Conservation (phyloP, 2,888 invertebrate species). For the Caenorhabditis sp. region DNA sequence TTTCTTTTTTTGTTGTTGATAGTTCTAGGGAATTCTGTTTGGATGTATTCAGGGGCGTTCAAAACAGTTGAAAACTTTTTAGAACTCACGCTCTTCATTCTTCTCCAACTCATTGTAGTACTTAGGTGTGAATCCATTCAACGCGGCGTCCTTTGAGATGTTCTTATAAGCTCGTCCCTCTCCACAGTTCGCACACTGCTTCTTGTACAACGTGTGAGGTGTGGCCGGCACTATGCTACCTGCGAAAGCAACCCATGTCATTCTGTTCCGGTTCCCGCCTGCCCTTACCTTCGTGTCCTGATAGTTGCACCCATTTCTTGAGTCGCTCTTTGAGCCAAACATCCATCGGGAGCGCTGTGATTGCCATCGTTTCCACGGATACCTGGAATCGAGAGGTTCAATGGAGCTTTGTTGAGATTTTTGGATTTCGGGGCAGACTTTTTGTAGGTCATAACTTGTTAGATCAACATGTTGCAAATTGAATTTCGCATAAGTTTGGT, state of each 20-base stretch:
- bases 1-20: too few species aligned
- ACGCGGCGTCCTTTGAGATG: conserved; percentile 78
- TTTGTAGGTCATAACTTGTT: too few species aligned
- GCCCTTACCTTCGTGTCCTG: conserved; percentile 79
- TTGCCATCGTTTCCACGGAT: conserved; percentile 83
- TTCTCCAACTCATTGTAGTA: conserved; percentile 85
- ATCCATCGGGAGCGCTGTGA: conserved; percentile 83
- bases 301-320: conserved; percentile 81
- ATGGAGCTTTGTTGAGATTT: too few species aligned
- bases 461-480: too few species aligned
- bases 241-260: conserved; percentile 29
- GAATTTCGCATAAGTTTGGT: conserved; percentile 5
- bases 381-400: conserved; percentile 70
- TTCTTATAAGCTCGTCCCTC: conserved; percentile 84
- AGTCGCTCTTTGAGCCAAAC: conserved; percentile 83
- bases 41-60: too few species aligned
- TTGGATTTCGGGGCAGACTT: too few species aligned
- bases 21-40: too few species aligned
- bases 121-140: conserved; percentile 84
- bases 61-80: too few species aligned
- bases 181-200: conserved; percentile 83
- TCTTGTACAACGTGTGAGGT: conserved; percentile 83
- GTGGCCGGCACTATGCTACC: conserved; percentile 83
- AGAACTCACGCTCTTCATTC: conserved; percentile 84
- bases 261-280: not conserved